Conservation (phyloP, 1,140 invertebrate species). For the Trypoxylus dichotomus region DNA sequence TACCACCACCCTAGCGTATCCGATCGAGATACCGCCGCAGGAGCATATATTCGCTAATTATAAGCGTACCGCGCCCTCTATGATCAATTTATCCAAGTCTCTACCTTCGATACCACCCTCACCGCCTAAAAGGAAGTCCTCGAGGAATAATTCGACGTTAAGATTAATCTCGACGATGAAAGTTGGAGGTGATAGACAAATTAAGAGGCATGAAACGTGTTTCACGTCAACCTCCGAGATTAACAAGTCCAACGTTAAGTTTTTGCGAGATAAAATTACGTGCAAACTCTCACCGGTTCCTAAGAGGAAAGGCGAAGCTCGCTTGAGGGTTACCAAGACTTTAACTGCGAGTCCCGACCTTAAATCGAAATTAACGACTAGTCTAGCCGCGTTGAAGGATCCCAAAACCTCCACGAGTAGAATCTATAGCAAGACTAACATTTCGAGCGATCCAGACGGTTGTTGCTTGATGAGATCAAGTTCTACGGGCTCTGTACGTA, state of each 20-base stretch:
- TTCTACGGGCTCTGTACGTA: constrained; percentile 35
- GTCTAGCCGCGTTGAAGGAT: constrained; percentile 39
- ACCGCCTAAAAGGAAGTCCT: constrained; percentile 73
- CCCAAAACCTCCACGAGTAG: constrained; percentile 37
- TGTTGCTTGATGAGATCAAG: constrained; percentile 11
- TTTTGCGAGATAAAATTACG: constrained; percentile 61
- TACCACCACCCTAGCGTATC: constrained; percentile 62
- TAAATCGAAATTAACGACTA: constrained; percentile 42
- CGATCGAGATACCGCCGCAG: constrained; percentile 55
- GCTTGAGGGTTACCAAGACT: constrained; percentile 51
- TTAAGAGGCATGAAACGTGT: constrained; percentile 61
- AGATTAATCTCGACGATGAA: constrained; percentile 63
- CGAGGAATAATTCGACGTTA: constrained; percentile 70
- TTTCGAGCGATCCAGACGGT: constrained; percentile 26
- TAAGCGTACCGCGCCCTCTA: constrained; percentile 59
- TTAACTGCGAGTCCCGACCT: constrained; percentile 50
- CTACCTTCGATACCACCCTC: constrained; percentile 58
- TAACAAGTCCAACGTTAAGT: constrained; percentile 59
- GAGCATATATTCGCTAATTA: constrained; percentile 56
- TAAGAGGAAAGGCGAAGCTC: constrained; percentile 53
- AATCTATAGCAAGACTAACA: constrained; percentile 43
- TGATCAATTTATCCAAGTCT: constrained; percentile 42
- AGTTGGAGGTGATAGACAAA: constrained; percentile 43
- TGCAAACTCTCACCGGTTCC: constrained; percentile 58
- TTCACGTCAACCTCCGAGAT: constrained; percentile 52